Evolutionary conservation across 1,140 invertebrate species (phyloP), one percentile per base, ranked within the genome.

Genomic region (Eulimnadia texana): DNA sequence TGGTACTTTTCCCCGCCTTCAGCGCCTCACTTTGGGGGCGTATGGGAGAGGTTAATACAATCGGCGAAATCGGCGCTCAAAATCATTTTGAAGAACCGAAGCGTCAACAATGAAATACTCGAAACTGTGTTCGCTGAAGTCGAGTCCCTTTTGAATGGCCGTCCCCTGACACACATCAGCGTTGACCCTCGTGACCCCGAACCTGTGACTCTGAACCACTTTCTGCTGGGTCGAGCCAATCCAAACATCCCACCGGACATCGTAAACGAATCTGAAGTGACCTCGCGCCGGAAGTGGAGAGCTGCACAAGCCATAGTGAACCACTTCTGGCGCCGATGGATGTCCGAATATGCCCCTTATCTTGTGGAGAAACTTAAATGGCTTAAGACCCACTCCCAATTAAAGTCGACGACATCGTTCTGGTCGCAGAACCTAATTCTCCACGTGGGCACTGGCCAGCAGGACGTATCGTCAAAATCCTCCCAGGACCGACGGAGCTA

Each of bases 101-200:
- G 19, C 20, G 28, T 63, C n/a, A 50, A 54, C 25, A 53, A 63
- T 49, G 64, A 66, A 49, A 54, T 63, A 13, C n/a, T 66, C 2
- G 3, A 24, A 3, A 65, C 65, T 1, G 29, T 60, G 24, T n/a
- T 66, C 6, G 62, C 27, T 1, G 65, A 64, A 23, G 66, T 62
- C 3, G 67, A 68, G 58, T 27, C 55, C 2, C 55, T 67, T 0
- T 52, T 70, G 2, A 70, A 70, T 56, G 61, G 61, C 24, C 19
- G 54, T 10, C 64, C 64, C 1, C 28, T 65, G 1, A 65, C 63
- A 2, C 49, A 61, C 20, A 33, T 65, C 16, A 58, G 58, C 3
- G 22, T 42, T 19, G 63, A 65, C 42, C 59, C 58, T 1, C 11
- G 22, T 11, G 57, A 29, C 10, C 23, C 33, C n/a, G 57, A 59